Conservation (phyloP, 1,140 invertebrate species). For the Drosophila yakuba region DNA sequence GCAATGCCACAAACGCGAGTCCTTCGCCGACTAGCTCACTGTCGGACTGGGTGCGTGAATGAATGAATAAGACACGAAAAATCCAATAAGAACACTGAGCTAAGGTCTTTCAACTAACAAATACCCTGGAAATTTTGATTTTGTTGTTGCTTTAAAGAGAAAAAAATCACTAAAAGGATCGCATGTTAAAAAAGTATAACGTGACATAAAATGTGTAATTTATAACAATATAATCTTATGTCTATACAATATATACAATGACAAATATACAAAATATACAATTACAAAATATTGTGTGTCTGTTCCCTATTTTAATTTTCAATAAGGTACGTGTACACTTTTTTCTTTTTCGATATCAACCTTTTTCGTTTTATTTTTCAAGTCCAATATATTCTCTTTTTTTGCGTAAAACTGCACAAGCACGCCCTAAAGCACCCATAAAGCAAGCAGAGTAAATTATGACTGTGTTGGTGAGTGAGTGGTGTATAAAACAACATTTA, state of each 20-base stretch:
- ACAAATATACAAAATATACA: no score
- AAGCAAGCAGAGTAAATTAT: constrained; percentile 65
- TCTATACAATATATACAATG: no score
- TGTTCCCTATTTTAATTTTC: no score
- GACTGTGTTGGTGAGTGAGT: constrained; percentile 47
- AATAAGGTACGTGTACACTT: no score
- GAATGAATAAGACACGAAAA: constrained; percentile 66
- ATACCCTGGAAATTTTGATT: background rate
- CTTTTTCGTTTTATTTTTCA: no score
- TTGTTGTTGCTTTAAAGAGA: background rate
- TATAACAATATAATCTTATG: no score
- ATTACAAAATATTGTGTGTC: no score
- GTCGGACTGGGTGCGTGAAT: constrained; percentile 57
- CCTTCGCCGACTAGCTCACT: constrained; percentile 50
- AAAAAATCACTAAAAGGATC: background rate
- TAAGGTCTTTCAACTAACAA: background rate
- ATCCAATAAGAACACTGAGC: constrained; percentile 19
- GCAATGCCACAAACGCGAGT: constrained; percentile 61
- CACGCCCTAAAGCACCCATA: constrained; percentile 36
- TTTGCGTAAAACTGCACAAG: constrained; percentile 14
- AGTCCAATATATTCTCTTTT: constrained; percentile 17
- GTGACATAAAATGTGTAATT: no score
- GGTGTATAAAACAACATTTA: constrained; percentile 71
- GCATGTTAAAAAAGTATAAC: no score
- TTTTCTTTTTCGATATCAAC: no score